These are phyloP conservation scores for Gyrodactylus bullatarudis DNA, from an alignment of 1,140 invertebrate genomes.

Conservation along the genomic window DNA sequence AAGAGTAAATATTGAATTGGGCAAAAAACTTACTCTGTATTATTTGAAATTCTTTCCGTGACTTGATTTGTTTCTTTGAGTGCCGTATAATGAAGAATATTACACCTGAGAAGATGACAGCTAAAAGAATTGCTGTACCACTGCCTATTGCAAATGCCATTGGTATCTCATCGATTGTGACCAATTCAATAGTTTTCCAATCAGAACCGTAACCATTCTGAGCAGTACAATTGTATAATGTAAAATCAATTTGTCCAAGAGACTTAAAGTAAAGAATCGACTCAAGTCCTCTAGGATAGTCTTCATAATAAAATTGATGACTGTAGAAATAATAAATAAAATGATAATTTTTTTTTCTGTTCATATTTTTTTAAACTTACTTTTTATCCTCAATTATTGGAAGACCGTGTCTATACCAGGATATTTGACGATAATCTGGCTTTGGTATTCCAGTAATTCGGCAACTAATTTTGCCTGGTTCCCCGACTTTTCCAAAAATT, in stretches of 20 bases:
- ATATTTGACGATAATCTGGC: not conserved
- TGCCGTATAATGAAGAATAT: not conserved
- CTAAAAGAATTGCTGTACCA: not conserved
- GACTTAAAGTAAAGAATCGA: not conserved
- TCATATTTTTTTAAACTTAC: not conserved
- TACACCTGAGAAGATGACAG: not conserved
- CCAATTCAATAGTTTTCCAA: not conserved
- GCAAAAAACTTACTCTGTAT: not conserved
- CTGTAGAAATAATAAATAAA: not conserved
- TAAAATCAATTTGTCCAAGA: not conserved
- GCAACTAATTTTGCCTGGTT: not conserved
- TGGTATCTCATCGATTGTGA: not conserved
- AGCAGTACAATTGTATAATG: not conserved
- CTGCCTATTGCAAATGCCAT: not conserved
- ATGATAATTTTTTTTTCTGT: no score
- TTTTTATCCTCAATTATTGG: not conserved
- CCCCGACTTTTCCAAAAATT: not conserved
- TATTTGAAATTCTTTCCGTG: not conserved
- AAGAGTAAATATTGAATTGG: no score
- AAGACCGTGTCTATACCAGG: not conserved
- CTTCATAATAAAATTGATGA: not conserved
- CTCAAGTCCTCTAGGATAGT: not conserved
- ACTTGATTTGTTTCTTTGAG: not conserved
- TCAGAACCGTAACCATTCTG: not conserved
- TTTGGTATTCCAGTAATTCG: not conserved